Base-by-base conservation (phyloP, 2,888 invertebrate genomes). In the Erynnis tages region DNA sequence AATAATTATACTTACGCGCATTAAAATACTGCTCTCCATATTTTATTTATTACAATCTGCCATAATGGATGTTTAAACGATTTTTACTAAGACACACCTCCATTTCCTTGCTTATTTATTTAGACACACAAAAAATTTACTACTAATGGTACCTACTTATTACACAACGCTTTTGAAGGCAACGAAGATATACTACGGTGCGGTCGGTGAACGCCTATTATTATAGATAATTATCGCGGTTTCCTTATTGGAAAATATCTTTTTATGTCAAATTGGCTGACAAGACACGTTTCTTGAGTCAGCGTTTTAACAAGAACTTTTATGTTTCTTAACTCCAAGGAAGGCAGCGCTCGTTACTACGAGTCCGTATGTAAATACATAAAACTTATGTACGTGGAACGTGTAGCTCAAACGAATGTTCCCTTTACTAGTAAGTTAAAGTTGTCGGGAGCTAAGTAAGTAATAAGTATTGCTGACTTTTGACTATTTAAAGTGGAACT, bases 231-330 rank as follows among this genome's bases (percentile, higher is more conserved):
- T 34, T 45, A 45, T 34, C 21, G 23, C 19, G 44, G 52, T 58
- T 62, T 59, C 58, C 59, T 57, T 44, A 54, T 62, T 55, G 50
- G 40, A 53, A 56, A 54, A 57, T 29, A 23, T 11, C 14, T 14
- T n/a, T 5, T 14, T 53, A 44, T 38, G 44, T 37, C 35, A 43
- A 50, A 49, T 41, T 30, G 21, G 45, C 41, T 21, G 40, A 38
- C 37, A 19, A 41, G 25, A 45, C 32, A 21, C 25, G 49, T 32
- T 41, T 49, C 34, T 49, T 52, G 38, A 29, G 27, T 34, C 48
- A 48, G 17, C 23, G 17, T 40, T 34, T 30, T 53, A 48, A 50
- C 23, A 30, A 49, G 47, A 19, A 49, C 45, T 48, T 29, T 41
- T 17, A 13, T 13, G 16, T 6, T 16, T 40, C 47, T 46, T 19